Base-by-base conservation (phyloP, 1,140 invertebrate species). In the Caenorhabditis inopinata region DNA sequence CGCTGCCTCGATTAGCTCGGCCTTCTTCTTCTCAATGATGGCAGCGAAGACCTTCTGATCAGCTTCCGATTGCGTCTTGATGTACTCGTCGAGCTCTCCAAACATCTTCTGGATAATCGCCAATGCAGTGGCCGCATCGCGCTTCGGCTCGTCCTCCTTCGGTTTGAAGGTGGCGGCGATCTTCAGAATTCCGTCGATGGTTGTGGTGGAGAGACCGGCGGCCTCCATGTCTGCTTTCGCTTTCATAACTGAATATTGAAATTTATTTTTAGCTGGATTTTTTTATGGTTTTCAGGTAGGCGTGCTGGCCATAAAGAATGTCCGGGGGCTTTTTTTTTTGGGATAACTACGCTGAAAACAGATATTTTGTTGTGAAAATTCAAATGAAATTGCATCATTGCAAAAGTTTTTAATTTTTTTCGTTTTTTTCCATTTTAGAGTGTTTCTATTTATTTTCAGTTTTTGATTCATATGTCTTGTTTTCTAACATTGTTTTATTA, bases 11-110 rank as follows among this genome's bases (percentile, higher is more conserved):
- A 68, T 38, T 1, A 68, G 32, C 58, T 68, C 58, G 32, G 58
- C 58, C 32, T 68, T 68, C 58, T 68, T 68, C 58, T 68, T 68
- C n/a, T 68, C 58, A 21, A 68, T 68, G 9, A 68, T 68, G 58
- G 32, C 58, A 16, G 27, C 23, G n/a, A 38, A 68, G 58, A 68
- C 12, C 32, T 68, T 68, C 27, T 68, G 58, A 29, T 68, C 58
- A 21, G 4, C 58, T n/a, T 68, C 58, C 5, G 58, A 68, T 68
- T 68, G 58, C 1, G 16, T 38, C 58, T 68, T 68, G n/a, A 68
- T 68, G n/a, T 68, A 68, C 32, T 68, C 58, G n/a, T 68, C 38
- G 32, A 42, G 29, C n/a, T 68, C 58, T 68, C 58, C 58, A 18
- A 68, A 18, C 58, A 68, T 68, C 32, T 68, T 68, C 21, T 7